Base-by-base conservation (phyloP, 2,888 invertebrate species). In the Sicus ferrugineus region DNA sequence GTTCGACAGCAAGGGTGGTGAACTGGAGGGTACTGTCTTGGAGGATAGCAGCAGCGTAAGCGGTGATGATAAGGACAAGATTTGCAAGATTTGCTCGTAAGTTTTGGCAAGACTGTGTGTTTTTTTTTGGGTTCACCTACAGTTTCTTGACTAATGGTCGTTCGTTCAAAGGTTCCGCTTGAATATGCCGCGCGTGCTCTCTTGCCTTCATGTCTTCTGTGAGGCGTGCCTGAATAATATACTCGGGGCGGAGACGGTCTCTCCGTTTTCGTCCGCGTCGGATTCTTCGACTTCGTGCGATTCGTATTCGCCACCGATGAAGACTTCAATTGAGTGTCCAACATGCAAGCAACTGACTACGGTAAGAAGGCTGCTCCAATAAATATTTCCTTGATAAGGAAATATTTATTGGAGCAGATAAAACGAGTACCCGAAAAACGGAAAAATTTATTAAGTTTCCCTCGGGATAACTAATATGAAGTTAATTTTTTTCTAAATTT, bases 171-270 rank as follows among this genome's bases (percentile, higher is more conserved):
- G 91, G 81, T 90, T 90, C 83, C 91, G 92, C 79, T 88, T 93
- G 80, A 90, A 90, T 84, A 90, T 91, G 83, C 97, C 97, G 71
- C 91, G 95, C 76, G 91, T 97, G 74, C 89, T 98, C 81, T 91
- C 93, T 79, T 98, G 97, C 86, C 91, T 98, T 83, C 97, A 98
- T 88, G 95, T 95, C 65, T 97, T 96, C 87, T 98, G 97, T 87
- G 94, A 96, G 87, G 89, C 90, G 76, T 98, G 97, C 86, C 89
- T 98, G 80, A 92, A 93, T 82, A 93, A 93, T 83, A 88, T 92
- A 80, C 87, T 93, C 80, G 89, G 90, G 73, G 90, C 90, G 78
- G 91, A 91, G 83, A n/a, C n/a, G n/a, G 85, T 87, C 88, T 78
- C 87, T 0, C 79, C 76, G 58, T 70, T 77, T 26, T 79, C 83